phyloP scores from a whole-genome alignment of 2,797 vertebrate genomes.

The Chloroceryle amazona region DNA sequence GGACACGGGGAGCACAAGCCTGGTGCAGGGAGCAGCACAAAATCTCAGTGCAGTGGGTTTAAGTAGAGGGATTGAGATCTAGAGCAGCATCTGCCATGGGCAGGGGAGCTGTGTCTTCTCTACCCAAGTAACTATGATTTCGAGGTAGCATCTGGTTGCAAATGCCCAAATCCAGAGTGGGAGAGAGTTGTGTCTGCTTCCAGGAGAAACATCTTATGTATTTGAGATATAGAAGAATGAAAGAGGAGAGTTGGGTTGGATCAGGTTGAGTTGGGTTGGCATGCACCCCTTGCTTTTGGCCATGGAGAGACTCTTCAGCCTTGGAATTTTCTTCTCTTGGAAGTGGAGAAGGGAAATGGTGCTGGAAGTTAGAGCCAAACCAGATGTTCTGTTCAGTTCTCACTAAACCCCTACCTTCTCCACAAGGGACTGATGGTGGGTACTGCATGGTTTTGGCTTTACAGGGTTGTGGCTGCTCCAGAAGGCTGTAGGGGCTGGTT shows the following conservation, averaged over 20 bases:
- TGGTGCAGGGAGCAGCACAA: background rate
- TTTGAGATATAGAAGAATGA: background rate
- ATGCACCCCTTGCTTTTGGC: accelerated
- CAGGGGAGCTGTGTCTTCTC: background rate
- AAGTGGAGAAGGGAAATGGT: background rate
- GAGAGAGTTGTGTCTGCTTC: background rate
- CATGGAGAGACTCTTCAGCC: background rate
- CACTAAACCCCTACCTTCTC: background rate
- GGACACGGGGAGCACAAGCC: background rate
- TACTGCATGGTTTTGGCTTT: accelerated
- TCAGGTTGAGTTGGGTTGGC: background rate
- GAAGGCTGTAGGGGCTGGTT: accelerated
- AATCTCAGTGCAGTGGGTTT: accelerated
- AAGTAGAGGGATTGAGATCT: background rate
- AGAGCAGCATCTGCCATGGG: accelerated
- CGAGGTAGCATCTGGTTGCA: background rate
- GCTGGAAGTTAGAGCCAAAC: background rate
- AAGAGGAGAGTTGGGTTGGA: background rate
- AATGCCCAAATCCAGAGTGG: background rate
- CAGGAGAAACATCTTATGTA: background rate
- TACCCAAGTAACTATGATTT: accelerated
- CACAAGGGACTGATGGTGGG: accelerated
- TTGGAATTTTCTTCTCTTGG: background rate
- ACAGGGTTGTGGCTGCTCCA: background rate
- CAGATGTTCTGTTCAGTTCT: background rate